Base-by-base conservation (phyloP, 2,888 invertebrate genomes). In the Lycocerus yunnanus region DNA sequence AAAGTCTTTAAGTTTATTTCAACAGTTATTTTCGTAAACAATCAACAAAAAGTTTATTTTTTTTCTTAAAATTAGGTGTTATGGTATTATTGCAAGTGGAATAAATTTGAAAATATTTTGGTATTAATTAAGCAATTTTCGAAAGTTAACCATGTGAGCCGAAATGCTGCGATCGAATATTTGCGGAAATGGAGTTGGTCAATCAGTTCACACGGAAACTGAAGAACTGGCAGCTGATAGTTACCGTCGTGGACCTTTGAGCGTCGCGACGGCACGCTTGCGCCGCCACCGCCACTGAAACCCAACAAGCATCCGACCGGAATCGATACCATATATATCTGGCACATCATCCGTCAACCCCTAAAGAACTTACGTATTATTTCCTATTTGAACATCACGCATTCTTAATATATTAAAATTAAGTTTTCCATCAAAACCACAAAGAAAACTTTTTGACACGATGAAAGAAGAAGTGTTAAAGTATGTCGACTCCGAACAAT, bases 251-350 rank as follows among this genome's bases (percentile, higher is more conserved):
- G 78, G 73, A 76, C 73, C 75, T 77, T 73, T 75, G 78, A 78
- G 77, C 79, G 79, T 76, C 78, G 76, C 73, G 77, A 78, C 77
- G 77, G 73, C 76, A 78, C 80, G 79, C 79, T 78, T 78, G 80
- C 80, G 80, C 80, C 78, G 69, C 76, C 78, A 63, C 75, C 75
- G 75, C 77, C 74, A 78, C 76, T 74, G 78, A 75, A 78, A 78
- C 79, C 76, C 79, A 72, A 79, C 80, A 77, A 80, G 78, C 78
- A 81, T 73, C 79, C 79, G 78, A 80, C 81, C 79, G 81, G 81
- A 82, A 82, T 82, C 82, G 82, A 82, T 82, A 82, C 76, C 79
- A 78, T 78, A 79, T 77, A 77, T 80, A 72, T 72, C 78, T 70
- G 66, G 72, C 76, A 68, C 75, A 78, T 78, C 79, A 79, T 78